A percentile compares a stretch with the other conserved stretches of the same genome.
Conservation (phyloP, 2,113 vertebrate genomes). For the Aphelocoma coerulescens region DNA sequence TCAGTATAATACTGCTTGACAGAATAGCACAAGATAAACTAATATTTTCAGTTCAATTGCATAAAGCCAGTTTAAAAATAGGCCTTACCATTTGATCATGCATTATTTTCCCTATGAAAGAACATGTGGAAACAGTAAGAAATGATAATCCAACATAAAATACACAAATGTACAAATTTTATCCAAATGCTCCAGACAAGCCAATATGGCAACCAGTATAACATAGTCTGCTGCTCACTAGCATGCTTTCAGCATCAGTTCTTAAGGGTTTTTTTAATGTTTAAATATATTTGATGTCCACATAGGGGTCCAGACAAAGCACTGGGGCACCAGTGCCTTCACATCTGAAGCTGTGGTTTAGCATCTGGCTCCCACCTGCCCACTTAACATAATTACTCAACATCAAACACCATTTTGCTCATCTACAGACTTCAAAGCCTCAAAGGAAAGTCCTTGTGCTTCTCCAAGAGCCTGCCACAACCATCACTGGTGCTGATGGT, state of each 20-base stretch:
- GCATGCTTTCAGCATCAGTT: background rate
- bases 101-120: constrained; percentile 38
- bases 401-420: constrained; percentile 4
- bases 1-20: constrained; percentile 59
- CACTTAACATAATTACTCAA: background rate
- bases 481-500: background rate
- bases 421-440: constrained; percentile 15
- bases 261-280: background rate
- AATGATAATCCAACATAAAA: constrained; percentile 44
- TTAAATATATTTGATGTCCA: background rate
- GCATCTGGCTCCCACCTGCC: constrained; percentile 55
- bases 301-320: background rate
- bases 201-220: background rate
- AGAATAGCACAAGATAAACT: constrained; percentile 50
- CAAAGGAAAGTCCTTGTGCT: background rate
- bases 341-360: background rate
- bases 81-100: constrained; percentile 40
- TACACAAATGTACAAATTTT: constrained; percentile 24
- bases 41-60: constrained; percentile 51
- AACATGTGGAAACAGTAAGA: constrained; percentile 52
- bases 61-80: constrained; percentile 54
- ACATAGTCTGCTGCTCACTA: background rate
- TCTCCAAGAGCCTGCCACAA: background rate
- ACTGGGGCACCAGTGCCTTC: background rate
- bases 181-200: constrained; percentile 15